Evolutionary conservation across 1,140 invertebrate species (phyloP).

Genomic region (Micrasema minimum): DNA sequence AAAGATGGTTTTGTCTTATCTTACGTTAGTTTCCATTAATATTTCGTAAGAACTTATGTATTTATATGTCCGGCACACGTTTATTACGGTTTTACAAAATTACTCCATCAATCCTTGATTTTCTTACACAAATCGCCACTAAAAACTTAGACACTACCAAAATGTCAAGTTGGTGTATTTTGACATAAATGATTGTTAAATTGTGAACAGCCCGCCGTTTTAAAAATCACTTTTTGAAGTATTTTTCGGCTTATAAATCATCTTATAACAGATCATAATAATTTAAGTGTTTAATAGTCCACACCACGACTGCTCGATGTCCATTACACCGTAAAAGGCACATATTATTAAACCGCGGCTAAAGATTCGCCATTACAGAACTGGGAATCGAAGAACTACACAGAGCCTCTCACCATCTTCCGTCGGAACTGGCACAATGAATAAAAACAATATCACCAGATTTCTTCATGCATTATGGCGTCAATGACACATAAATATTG

Average conservation of each 20-base stretch:
- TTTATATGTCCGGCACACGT: too few relatives aligned
- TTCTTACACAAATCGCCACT: constrained; percentile 16
- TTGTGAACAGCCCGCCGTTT: constrained; percentile 65
- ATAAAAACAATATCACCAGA: constrained; percentile 70
- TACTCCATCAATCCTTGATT: neutral
- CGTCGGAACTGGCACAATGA: constrained; percentile 73
- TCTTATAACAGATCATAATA: constrained; percentile 41
- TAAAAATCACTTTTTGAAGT: constrained; percentile 65
- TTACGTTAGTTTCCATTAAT: constrained; percentile 1
- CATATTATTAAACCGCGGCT: constrained; percentile 74
- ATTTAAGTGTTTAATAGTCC: constrained; percentile 63
- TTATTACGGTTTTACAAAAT: neutral
- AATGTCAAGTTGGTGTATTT: constrained; percentile 43
- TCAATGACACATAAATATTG: constrained; percentile 62
- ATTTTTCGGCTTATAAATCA: constrained; percentile 42
- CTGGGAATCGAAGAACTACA: constrained; percentile 69
- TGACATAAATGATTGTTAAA: constrained; percentile 40
- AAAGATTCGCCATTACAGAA: constrained; percentile 77
- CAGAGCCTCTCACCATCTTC: constrained; percentile 76
- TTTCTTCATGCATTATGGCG: constrained; percentile 63
- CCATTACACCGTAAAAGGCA: constrained; percentile 74
- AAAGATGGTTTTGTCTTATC: constrained; percentile 19
- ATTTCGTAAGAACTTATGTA: too few relatives aligned
- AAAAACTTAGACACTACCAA: constrained; percentile 29
- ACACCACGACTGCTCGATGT: constrained; percentile 72